Percentiles rank a stretch among this genome's conserved stretches.
Conservation (phyloP, 1,140 invertebrate species). For the Neodiprion lecontei region DNA sequence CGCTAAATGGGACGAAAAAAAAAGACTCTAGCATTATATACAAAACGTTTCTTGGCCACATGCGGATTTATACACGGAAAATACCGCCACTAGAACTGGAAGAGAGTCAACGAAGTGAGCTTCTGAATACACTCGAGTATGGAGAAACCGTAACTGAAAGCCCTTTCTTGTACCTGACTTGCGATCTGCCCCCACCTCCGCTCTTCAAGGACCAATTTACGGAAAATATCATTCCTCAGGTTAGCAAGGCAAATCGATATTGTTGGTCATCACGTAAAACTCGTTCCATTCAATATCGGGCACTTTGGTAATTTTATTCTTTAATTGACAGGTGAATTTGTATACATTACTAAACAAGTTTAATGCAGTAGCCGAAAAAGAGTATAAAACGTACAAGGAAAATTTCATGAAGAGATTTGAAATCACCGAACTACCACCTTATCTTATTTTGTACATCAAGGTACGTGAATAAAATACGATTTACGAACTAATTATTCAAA, state of each 20-base stretch:
- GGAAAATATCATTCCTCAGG: conserved; percentile 99
- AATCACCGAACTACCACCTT: conserved; percentile 93
- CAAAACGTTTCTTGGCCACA: conserved; percentile 93
- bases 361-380: conserved; percentile 94
- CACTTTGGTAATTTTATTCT: conserved; percentile 19
- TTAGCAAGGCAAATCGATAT: conserved; percentile 45
- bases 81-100: conserved; percentile 92
- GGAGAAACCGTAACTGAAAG: conserved; percentile 86
- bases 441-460: conserved; percentile 96
- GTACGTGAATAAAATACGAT: conserved; percentile 48
- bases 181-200: conserved; percentile 95
- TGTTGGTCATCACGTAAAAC: neutral
- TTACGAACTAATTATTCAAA: neutral
- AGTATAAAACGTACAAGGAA: conserved; percentile 99
- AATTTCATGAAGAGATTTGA: conserved; percentile 98
- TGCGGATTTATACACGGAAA: conserved; percentile 94
- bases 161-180: conserved; percentile 94
- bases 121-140: conserved; percentile 86
- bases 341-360: conserved; percentile 94
- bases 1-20: conserved; percentile 88
- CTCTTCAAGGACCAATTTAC: conserved; percentile 96
- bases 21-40: conserved; percentile 90
- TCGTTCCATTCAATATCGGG: neutral
- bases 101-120: conserved; percentile 83
- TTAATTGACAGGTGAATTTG: conserved; percentile 81